Percentiles rank a stretch among this genome's conserved stretches.
These are phyloP conservation scores for Eucidaris tribuloides DNA, from an alignment of 35 echinoderm and acorn worm species.

Conservation along the genomic window DNA sequence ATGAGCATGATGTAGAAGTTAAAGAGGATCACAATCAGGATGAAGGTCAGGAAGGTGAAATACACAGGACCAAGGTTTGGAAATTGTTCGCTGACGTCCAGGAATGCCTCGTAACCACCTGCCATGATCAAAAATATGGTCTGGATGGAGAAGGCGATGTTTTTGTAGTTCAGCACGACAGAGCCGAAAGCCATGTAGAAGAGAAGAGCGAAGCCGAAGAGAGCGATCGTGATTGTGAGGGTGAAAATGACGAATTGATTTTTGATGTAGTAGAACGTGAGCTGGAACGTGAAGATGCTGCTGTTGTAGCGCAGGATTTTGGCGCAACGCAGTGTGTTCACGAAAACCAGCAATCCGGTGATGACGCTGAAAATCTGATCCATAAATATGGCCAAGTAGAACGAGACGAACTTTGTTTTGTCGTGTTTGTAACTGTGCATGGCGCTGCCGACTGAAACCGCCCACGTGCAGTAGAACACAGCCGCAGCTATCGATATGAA, in stretches of 20 bases:
- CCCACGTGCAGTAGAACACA: slow-evolving; percentile 30
- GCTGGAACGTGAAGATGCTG: slow-evolving; percentile 66
- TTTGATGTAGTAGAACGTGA: slow-evolving; percentile 30
- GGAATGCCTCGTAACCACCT: slow-evolving; percentile 57
- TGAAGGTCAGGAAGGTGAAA: slow-evolving; percentile 42
- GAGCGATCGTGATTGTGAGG: slow-evolving; percentile 2
- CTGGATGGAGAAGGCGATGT: slow-evolving; percentile 37
- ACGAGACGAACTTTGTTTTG: slow-evolving; percentile 36
- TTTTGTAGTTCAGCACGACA: slow-evolving; percentile 49
- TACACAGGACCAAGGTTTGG: slow-evolving; percentile 24
- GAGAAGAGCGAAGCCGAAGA: slow-evolving; percentile 46
- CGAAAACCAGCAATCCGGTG: slow-evolving; percentile 59
- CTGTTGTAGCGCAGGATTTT: slow-evolving; percentile 84
- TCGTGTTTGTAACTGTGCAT: slow-evolving; percentile 22
- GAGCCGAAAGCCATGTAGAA: slow-evolving; percentile 46
- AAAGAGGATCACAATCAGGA: slow-evolving; percentile 55
- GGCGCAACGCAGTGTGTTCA: slow-evolving; percentile 61
- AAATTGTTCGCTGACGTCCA: slow-evolving; percentile 39
- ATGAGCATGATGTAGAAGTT: slow-evolving; percentile 69
- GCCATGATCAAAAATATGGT: slow-evolving; percentile 58
- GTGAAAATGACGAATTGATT: slow-evolving; percentile 12
- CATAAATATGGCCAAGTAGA: slow-evolving; percentile 32
- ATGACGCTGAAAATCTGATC: slow-evolving; percentile 47
- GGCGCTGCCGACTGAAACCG: neutral
- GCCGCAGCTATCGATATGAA: slow-evolving; percentile 39